phyloP scores from a whole-genome alignment of 2,797 vertebrate genomes.

The Oryzias sinensis region DNA sequence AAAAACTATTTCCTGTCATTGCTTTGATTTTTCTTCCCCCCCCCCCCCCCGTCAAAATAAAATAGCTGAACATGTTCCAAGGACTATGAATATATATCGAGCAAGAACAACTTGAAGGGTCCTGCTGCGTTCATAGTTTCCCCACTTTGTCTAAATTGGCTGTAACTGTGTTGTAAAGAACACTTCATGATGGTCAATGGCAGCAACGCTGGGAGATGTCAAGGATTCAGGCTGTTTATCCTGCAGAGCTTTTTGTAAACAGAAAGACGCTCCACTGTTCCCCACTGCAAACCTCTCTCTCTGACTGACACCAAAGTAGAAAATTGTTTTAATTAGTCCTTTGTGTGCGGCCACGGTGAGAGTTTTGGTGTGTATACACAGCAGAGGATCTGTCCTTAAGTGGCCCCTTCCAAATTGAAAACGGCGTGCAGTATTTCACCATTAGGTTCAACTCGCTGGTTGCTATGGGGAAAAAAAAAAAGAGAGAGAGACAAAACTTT shows the following conservation, averaged over 20 bases:
- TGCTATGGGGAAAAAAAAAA: too few relatives aligned
- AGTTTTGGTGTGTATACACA: conserved; percentile 56
- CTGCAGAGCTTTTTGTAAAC: conserved; percentile 45
- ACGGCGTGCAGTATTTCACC: conserved; percentile 26
- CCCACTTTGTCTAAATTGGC: conserved; percentile 20
- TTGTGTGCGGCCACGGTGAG: conserved; percentile 42
- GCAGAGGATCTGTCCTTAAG: conserved; percentile 43
- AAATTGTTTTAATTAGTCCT: conserved; percentile 66
- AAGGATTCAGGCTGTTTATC: conserved; percentile 37
- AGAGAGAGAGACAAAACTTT: too few relatives aligned
- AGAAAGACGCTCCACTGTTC: conserved; percentile 31
- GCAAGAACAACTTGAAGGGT: conserved; percentile 1
- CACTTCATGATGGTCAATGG: conserved; percentile 9
- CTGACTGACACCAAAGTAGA: conserved; percentile 61
- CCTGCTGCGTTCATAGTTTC: conserved; percentile 1
- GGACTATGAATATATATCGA: not conserved
- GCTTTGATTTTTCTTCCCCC: too few relatives aligned
- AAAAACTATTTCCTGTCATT: too few relatives aligned
- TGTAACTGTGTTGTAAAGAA: conserved; percentile 15
- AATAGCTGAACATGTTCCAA: not conserved
- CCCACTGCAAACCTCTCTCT: conserved; percentile 33
- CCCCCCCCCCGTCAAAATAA: not conserved
- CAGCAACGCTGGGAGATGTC: conserved; percentile 24
- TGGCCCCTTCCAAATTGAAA: conserved; percentile 49
- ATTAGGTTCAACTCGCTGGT: not conserved